Evolutionary conservation across 1,140 invertebrate genomes (phyloP), one percentile per base, ranked within the genome.

Genomic region (Rhopalosiphum padi): DNA sequence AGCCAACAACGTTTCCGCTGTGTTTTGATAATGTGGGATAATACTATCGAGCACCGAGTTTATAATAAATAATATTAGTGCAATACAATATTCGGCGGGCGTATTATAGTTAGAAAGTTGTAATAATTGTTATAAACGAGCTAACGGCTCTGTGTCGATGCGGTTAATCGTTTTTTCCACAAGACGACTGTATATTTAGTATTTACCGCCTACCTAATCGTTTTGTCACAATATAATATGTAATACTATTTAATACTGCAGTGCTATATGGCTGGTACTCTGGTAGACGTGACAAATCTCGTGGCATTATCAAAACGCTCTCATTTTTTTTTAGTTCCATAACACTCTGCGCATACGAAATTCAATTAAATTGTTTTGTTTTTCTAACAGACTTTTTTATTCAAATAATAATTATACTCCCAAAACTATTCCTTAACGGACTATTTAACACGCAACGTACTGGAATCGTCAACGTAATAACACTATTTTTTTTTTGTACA

Each of bases 21-120:
- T n/a, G 9, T 46, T 87, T 46, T 37, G 22, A 83, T 60, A 60
- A 25, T 83, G 37, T 83, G 8, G 22, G 21, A 85, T 85, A 43
- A 30, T 85, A 85, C 22, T 30, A 85, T 85, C 23, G 6, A 41
- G 37, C 37, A 85, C 83, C 41, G 41, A 23, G 0, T 18, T n/a
- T 18, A 86, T 30, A 43, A 86, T 35, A 82, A 82, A 37, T 43
- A 86, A 86, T 86, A 41, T 23, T 41, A 83, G 35, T 46, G 11
- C 25, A 46, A 43, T 86, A 48, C 4, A 86, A 87, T 51, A 48
- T 87, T 87, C 21, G 46, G 86, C 43, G 30, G 4, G 18, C 30
- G 43, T 86, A 86, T 89, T 77, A 77, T 77, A 77, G 60, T 77
- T 89, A 89, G 87, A 89, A 89, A 89, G 87, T 89, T 89, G 46